These are phyloP conservation scores for Syritta pipiens DNA, from an alignment of 2,888 invertebrate genomes.

Conservation along the genomic window DNA sequence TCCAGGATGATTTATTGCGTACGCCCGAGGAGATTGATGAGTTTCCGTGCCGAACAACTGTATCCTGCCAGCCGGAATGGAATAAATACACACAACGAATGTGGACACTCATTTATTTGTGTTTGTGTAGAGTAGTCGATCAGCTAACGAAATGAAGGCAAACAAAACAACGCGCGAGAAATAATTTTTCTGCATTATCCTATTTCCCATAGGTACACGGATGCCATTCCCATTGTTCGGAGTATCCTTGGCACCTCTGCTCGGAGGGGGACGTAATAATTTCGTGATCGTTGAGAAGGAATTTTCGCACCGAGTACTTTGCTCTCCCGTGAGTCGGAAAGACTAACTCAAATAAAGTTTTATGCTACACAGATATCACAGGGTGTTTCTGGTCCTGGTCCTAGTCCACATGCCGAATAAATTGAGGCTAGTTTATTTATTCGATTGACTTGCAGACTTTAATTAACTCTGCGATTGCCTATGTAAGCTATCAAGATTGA, in stretches of 20 bases:
- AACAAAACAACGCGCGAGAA: neutral
- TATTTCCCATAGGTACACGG: conserved; percentile 2
- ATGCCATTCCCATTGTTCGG: too few relatives aligned
- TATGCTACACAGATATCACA: too few relatives aligned
- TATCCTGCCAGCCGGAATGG: conserved; percentile 16
- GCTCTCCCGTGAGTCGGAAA: too few relatives aligned
- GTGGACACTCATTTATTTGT: conserved; percentile 29
- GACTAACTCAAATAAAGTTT: too few relatives aligned
- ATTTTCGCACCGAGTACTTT: neutral
- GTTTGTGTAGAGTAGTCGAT: conserved; percentile 27
- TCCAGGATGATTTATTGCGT: conserved; percentile 39
- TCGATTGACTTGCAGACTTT: too few relatives aligned
- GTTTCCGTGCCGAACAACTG: conserved; percentile 8
- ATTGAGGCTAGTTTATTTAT: too few relatives aligned
- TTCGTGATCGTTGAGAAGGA: neutral
- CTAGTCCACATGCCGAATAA: too few relatives aligned
- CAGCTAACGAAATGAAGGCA: conserved; percentile 12
- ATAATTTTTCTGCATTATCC: conserved; percentile 2
- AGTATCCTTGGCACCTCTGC: too few relatives aligned
- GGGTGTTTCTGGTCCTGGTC: too few relatives aligned
- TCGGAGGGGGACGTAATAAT: neutral
- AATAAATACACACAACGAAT: conserved; percentile 28
- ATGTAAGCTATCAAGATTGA: too few relatives aligned
- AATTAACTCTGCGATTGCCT: too few relatives aligned
- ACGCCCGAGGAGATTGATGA: conserved; percentile 43